Evolutionary conservation across 2,113 vertebrate species (phyloP).

Genomic region (Micronycteris hirsuta): DNA sequence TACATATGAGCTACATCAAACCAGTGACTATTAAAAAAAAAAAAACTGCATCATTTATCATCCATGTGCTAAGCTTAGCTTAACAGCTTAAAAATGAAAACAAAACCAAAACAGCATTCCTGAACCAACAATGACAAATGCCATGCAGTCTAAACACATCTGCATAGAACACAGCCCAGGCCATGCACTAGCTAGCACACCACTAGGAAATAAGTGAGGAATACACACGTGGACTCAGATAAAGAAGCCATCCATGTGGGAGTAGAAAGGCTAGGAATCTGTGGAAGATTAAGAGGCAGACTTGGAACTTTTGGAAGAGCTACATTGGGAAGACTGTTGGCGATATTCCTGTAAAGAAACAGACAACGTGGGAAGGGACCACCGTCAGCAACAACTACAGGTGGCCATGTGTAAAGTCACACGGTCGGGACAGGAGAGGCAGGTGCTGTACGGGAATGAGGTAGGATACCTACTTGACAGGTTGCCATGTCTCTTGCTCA

Average conservation of each 20-base stretch:
- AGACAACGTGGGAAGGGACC: slow-evolving; percentile 84
- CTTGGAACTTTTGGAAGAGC: slow-evolving; percentile 97
- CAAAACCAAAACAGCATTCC: slow-evolving; percentile 64
- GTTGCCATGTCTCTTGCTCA: slow-evolving; percentile 96
- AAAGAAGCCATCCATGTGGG: slow-evolving; percentile 96
- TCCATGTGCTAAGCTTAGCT: slow-evolving; percentile 78
- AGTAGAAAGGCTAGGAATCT: slow-evolving; percentile 95
- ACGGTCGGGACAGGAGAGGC: slow-evolving; percentile 62
- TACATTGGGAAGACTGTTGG: slow-evolving; percentile 96
- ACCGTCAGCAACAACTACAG: slow-evolving; percentile 80
- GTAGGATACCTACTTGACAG: slow-evolving; percentile 90
- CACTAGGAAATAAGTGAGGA: slow-evolving; percentile 80
- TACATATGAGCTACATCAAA: slow-evolving; percentile 45
- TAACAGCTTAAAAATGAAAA: slow-evolving; percentile 60
- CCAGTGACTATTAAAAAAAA: slow-evolving; percentile 20
- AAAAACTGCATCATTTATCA: slow-evolving; percentile 70
- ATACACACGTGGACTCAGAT: slow-evolving; percentile 98
- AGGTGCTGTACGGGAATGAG: slow-evolving; percentile 31
- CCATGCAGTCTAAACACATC: slow-evolving; percentile 82
- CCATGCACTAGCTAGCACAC: slow-evolving; percentile 85
- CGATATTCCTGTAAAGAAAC: slow-evolving; percentile 93
- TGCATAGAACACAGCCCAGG: slow-evolving; percentile 82
- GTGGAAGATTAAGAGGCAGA: slow-evolving; percentile 94
- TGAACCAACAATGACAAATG: slow-evolving; percentile 73
- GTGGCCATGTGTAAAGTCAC: slow-evolving; percentile 69